Conservation (phyloP, 2,113 vertebrate species). For the Caranx melampygus region DNA sequence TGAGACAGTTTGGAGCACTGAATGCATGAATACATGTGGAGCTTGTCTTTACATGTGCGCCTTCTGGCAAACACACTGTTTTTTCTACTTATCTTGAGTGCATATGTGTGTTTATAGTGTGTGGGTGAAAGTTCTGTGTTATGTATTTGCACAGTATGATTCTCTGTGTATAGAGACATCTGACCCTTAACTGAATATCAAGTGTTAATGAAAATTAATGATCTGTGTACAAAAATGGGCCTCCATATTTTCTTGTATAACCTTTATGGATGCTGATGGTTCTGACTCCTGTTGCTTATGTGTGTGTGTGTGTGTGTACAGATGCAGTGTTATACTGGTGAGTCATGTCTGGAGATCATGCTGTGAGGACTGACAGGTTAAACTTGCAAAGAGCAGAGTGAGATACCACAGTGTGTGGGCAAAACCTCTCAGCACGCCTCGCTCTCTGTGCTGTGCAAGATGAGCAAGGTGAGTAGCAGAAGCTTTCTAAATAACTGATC, state of each 20-base stretch:
- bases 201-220: constrained; percentile 22
- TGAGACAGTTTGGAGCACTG: background rate
- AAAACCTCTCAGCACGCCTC: constrained; percentile 45
- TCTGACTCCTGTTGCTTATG: background rate
- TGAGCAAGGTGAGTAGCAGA: constrained; percentile 19
- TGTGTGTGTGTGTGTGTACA: constrained; percentile 21
- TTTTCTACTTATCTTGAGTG: background rate
- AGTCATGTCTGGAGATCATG: constrained; percentile 53
- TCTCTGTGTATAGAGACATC: background rate
- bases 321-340: constrained; percentile 5
- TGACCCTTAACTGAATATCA: constrained; percentile 2
- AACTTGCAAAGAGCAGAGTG: constrained; percentile 27
- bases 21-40: background rate
- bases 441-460: background rate
- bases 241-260: constrained; percentile 20
- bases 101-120: background rate
- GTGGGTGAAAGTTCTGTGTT: constrained; percentile 12
- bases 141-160: background rate
- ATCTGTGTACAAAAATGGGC: background rate
- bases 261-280: background rate
- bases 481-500: background rate
- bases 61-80: background rate
- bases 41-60: background rate
- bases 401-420: constrained; percentile 55
- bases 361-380: constrained; percentile 44